Percentiles rank a stretch among this genome's conserved stretches.
Conservation (phyloP, 2,797 vertebrate species). For the Oreochromis grahami region DNA sequence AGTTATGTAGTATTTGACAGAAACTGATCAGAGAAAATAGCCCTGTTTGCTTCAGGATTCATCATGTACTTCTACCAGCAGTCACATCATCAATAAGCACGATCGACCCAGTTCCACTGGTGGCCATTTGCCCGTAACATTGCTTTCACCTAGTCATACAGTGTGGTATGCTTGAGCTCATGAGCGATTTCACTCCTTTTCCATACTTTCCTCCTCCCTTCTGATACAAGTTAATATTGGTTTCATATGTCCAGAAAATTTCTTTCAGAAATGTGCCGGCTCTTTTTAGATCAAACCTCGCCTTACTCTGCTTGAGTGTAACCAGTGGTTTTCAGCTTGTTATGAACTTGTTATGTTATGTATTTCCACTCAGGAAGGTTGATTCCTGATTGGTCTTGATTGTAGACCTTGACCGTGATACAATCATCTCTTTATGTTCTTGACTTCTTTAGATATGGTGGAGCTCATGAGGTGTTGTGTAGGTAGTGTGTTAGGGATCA, state of each 20-base stretch:
- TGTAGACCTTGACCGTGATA: too few relatives aligned
- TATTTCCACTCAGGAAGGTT: too few relatives aligned
- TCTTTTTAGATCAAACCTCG: fast-evolving
- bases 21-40: too few relatives aligned
- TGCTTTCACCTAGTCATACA: fast-evolving
- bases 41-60: too few relatives aligned
- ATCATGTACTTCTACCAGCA: too few relatives aligned
- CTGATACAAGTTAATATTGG: background rate
- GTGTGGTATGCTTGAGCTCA: fast-evolving
- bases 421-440: background rate
- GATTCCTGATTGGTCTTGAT: too few relatives aligned
- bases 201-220: fast-evolving
- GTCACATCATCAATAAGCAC: too few relatives aligned
- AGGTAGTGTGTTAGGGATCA: background rate
- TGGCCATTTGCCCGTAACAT: fast-evolving
- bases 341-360: too few relatives aligned
- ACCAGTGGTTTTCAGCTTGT: too few relatives aligned
- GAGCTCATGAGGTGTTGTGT: background rate
- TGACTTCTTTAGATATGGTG: background rate
- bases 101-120: too few relatives aligned
- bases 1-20: too few relatives aligned
- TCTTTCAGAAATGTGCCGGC: fast-evolving
- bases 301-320: background rate
- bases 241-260: background rate
- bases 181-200: background rate